A percentile compares a stretch with the other conserved stretches of the same genome.
phyloP scores from a whole-genome alignment of 2,797 vertebrate species.

The Notamacropus eugenii region DNA sequence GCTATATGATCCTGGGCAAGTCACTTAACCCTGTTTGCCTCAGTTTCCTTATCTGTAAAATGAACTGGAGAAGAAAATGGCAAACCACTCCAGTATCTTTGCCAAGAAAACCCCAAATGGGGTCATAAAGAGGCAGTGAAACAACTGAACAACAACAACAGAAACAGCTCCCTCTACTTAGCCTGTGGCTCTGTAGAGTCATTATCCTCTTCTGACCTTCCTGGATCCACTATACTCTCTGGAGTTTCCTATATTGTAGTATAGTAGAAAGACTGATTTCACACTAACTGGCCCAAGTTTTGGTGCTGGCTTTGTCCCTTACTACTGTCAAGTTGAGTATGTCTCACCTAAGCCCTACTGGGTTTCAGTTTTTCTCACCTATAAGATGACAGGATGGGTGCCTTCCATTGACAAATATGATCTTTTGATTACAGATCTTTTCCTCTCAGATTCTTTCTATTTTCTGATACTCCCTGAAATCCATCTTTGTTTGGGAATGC shows the following conservation, averaged over 20 bases:
- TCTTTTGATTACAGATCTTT: background rate
- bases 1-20: background rate
- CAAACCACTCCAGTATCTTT: background rate
- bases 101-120: background rate
- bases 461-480: background rate
- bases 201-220: background rate
- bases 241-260: background rate
- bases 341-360: background rate
- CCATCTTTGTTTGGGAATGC: background rate
- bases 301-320: background rate
- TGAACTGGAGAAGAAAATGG: background rate
- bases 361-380: background rate
- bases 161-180: background rate
- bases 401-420: background rate
- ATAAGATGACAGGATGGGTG: background rate
- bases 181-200: no score
- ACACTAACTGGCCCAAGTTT: background rate
- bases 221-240: background rate
- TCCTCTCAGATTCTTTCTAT: background rate
- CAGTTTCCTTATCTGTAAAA: background rate
- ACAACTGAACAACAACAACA: background rate
- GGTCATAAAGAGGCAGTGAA: background rate
- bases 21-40: background rate
- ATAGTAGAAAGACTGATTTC: background rate
- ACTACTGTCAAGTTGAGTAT: background rate